Conservation (phyloP, 2,888 invertebrate species). For the Cryptocheilus praepositus region DNA sequence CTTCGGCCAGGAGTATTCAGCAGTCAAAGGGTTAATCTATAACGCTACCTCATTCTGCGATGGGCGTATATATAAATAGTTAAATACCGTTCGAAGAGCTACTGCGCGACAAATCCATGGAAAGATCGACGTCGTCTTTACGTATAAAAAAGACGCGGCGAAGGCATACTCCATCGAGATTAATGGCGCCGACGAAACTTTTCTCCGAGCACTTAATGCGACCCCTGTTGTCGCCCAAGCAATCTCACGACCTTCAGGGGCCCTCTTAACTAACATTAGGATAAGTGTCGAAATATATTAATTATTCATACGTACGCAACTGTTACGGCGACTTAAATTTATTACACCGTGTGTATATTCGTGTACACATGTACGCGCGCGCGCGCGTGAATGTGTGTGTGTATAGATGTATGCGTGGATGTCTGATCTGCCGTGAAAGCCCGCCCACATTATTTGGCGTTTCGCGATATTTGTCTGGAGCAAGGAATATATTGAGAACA, state of each 20-base stretch:
- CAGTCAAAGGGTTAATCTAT: too few relatives aligned
- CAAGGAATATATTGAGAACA: constrained; percentile 9
- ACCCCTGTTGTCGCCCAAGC: background rate
- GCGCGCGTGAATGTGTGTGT: too few relatives aligned
- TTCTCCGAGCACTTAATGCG: constrained; percentile 15
- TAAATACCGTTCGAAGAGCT: too few relatives aligned
- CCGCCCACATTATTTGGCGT: constrained; percentile 3
- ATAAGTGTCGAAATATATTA: constrained; percentile 60
- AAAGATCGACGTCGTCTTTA: too few relatives aligned
- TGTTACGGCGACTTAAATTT: constrained; percentile 51
- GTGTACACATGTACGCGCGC: too few relatives aligned
- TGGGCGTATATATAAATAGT: too few relatives aligned
- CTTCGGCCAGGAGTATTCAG: too few relatives aligned
- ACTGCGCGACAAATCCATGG: background rate
- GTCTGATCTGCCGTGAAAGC: background rate
- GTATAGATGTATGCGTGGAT: background rate
- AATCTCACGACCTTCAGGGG: constrained; percentile 7
- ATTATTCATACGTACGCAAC: constrained; percentile 50
- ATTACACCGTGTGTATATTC: constrained; percentile 46
- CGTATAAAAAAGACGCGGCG: background rate
- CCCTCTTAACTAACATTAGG: constrained; percentile 42
- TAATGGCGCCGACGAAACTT: constrained; percentile 20
- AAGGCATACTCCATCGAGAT: background rate
- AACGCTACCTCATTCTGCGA: too few relatives aligned
- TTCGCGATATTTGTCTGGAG: background rate